These are phyloP conservation scores for Bagarius yarrelli DNA, from an alignment of 2,113 vertebrate species.

Conservation along the genomic window DNA sequence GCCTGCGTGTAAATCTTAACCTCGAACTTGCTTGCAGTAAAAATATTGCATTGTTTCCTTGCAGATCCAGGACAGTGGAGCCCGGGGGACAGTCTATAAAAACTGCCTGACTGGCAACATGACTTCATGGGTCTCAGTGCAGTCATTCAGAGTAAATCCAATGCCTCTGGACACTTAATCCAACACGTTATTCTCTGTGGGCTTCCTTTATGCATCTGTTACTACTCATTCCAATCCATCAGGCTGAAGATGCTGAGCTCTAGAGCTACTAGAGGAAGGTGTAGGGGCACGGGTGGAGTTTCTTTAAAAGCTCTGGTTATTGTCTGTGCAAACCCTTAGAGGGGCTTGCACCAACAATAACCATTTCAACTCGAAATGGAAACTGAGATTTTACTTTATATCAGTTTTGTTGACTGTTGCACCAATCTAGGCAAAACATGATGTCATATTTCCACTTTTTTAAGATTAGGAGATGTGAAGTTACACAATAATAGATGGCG, in stretches of 20 bases:
- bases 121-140: constrained; percentile 62
- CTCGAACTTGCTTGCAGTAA: constrained; percentile 58
- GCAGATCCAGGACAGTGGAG: constrained; percentile 65
- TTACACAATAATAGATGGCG: not conserved
- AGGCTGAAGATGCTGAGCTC: constrained; percentile 2
- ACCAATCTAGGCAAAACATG: not conserved
- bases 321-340: not conserved
- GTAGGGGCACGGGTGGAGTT: not conserved
- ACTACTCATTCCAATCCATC: constrained; percentile 16
- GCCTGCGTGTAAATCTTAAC: constrained; percentile 47
- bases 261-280: not conserved
- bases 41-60: constrained; percentile 68
- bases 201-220: constrained; percentile 13
- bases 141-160: constrained; percentile 59
- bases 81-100: constrained; percentile 70
- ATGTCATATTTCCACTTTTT: not conserved
- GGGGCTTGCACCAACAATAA: too few relatives aligned
- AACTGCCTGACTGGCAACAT: constrained; percentile 67
- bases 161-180: constrained; percentile 41
- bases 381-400: not conserved
- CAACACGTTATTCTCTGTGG: not conserved
- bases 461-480: not conserved
- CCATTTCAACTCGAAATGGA: not conserved
- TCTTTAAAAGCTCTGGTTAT: not conserved
- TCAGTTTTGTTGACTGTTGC: not conserved